These are phyloP conservation scores for Myzus persicae DNA, from an alignment of 1,140 invertebrate species.

Conservation along the genomic window DNA sequence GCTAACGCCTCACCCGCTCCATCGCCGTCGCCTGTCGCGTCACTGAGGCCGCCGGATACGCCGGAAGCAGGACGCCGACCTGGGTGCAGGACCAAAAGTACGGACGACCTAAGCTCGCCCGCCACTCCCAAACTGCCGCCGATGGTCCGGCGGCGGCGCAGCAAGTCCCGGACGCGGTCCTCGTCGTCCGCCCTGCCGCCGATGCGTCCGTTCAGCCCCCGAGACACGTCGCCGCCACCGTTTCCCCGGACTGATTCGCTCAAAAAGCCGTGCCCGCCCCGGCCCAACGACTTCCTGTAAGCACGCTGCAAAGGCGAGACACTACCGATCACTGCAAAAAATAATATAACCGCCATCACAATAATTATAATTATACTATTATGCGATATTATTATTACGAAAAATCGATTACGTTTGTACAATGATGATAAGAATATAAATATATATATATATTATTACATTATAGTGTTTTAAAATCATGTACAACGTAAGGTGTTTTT, in stretches of 20 bases:
- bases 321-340: background rate
- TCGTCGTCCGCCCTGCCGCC: constrained; percentile 70
- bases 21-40: background rate
- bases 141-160: constrained; percentile 73
- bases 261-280: constrained; percentile 58
- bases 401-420: background rate
- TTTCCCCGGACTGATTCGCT: constrained; percentile 60
- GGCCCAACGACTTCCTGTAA: constrained; percentile 57
- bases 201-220: constrained; percentile 63
- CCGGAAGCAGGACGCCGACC: background rate
- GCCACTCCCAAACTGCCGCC: constrained; percentile 70
- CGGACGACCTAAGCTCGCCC: constrained; percentile 66
- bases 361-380: background rate
- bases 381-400: background rate
- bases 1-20: background rate
- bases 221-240: constrained; percentile 64
- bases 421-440: background rate
- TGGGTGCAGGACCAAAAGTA: constrained; percentile 59
- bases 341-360: background rate
- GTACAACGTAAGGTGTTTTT: background rate
- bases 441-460: background rate
- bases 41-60: background rate
- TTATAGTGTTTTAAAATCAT: background rate
- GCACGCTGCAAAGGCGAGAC: background rate
- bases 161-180: constrained; percentile 74